These are phyloP conservation scores for Macrosiphum euphorbiae DNA, from an alignment of 2,888 invertebrate species.

Conservation along the genomic window DNA sequence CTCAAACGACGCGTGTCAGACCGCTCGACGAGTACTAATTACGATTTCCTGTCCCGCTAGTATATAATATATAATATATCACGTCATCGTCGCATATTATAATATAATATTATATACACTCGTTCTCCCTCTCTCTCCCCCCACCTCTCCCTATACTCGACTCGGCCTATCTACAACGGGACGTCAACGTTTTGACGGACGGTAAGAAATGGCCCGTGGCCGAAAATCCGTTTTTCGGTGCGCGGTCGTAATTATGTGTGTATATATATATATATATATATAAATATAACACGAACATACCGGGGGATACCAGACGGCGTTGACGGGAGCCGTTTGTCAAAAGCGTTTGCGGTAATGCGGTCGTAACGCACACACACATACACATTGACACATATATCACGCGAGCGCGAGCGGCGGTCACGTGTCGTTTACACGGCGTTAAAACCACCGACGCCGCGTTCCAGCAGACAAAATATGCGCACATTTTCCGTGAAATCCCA, in stretches of 20 bases:
- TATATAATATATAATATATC: background rate
- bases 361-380: background rate
- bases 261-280: background rate
- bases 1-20: slow-evolving; percentile 43
- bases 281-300: background rate
- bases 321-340: slow-evolving; percentile 56
- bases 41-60: slow-evolving; percentile 42
- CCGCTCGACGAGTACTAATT: slow-evolving; percentile 43
- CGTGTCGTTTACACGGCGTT: slow-evolving; percentile 60
- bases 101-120: background rate
- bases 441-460: background rate
- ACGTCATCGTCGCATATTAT: background rate
- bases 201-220: slow-evolving; percentile 53
- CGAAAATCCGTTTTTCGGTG: slow-evolving; percentile 15
- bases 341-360: slow-evolving; percentile 26
- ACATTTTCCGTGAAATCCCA: slow-evolving; percentile 35
- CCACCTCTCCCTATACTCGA: background rate
- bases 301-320: slow-evolving; percentile 5
- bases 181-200: slow-evolving; percentile 35
- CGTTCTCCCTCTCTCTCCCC: background rate
- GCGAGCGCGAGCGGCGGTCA: slow-evolving; percentile 49
- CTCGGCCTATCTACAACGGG: background rate
- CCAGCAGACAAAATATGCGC: background rate
- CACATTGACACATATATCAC: background rate
- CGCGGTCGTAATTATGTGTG: background rate